Evolutionary conservation across 2,113 vertebrate species (phyloP).

Genomic region (Ailurus styani): DNA sequence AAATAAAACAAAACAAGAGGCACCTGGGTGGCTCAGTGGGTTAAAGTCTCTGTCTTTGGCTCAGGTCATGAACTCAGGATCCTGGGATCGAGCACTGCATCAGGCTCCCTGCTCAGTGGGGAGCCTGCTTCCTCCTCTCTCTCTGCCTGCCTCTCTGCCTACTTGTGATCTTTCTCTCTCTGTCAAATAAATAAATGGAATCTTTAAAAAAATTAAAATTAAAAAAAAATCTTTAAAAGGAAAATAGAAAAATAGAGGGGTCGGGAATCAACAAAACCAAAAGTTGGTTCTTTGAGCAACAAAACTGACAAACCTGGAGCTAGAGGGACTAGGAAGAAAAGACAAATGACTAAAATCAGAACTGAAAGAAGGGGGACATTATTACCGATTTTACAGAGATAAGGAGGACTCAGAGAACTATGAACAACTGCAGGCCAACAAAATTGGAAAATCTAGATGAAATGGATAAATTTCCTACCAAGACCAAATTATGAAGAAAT

Average conservation of each 20-base stretch:
- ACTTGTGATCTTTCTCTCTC: no score
- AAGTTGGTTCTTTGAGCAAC: background rate
- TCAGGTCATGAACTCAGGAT: no score
- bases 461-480: background rate
- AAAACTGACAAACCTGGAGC: background rate
- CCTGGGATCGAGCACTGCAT: no score
- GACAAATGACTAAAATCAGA: background rate
- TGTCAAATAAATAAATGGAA: background rate
- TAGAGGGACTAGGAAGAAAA: background rate
- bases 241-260: background rate
- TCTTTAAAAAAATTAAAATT: background rate
- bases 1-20: no score
- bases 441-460: background rate
- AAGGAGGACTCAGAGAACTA: background rate
- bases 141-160: no score
- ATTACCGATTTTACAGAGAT: background rate
- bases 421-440: background rate
- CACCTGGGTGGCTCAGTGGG: no score
- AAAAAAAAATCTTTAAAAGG: background rate
- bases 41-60: no score
- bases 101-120: no score
- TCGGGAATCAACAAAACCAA: background rate
- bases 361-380: background rate
- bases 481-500: background rate
- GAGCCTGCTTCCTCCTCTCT: no score